These are phyloP conservation scores for Pseudomyrmex concolor DNA, from an alignment of 1,140 invertebrate species.

Conservation along the genomic window DNA sequence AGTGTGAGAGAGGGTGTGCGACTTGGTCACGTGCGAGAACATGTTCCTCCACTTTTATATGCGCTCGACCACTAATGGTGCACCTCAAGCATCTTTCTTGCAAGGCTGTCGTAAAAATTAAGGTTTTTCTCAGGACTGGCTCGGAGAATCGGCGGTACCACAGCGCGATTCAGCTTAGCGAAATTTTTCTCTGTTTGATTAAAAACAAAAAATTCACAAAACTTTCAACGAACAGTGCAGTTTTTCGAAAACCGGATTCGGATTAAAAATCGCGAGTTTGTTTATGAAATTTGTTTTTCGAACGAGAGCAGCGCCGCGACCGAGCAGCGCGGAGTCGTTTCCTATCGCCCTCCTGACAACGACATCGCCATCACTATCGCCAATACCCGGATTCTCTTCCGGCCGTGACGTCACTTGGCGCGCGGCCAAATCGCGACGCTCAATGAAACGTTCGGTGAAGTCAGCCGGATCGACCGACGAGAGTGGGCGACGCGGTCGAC, in stretches of 20 bases:
- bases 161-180: neutral
- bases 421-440: constrained; percentile 75
- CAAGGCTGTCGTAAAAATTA: constrained; percentile 22
- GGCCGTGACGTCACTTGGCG: constrained; percentile 79
- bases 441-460: constrained; percentile 78
- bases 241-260: too few relatives aligned
- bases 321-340: neutral
- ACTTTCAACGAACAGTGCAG: too few relatives aligned
- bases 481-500: constrained; percentile 57
- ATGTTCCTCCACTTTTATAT: constrained; percentile 49
- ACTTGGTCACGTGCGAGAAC: constrained; percentile 62
- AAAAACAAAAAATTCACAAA: neutral
- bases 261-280: constrained; percentile 8
- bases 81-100: constrained; percentile 25
- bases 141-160: neutral
- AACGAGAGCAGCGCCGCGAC: neutral
- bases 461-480: constrained; percentile 53
- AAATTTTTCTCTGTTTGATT: neutral
- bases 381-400: constrained; percentile 69
- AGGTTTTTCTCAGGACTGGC: constrained; percentile 4
- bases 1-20: constrained; percentile 47
- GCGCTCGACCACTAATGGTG: constrained; percentile 35
- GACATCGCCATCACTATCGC: constrained; percentile 60
- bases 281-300: neutral
- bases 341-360: constrained; percentile 26